Percentiles rank a stretch among this genome's conserved stretches.
These are phyloP conservation scores for Schizothorax lantsangensis DNA, from an alignment of 2,797 vertebrate genomes.

Conservation along the genomic window DNA sequence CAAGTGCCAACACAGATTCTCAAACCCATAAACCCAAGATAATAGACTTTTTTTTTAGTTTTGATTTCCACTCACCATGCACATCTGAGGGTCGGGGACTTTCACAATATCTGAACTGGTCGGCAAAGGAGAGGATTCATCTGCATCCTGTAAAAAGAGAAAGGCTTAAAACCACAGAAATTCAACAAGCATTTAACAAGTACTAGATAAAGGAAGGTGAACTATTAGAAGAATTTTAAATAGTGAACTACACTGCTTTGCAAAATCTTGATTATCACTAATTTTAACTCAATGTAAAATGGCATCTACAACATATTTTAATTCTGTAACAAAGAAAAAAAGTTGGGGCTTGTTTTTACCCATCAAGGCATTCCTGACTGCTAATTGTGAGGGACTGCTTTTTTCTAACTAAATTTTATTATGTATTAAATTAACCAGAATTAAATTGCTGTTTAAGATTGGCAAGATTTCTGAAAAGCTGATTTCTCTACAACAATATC, in stretches of 20 bases:
- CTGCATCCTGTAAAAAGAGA: constrained; percentile 85
- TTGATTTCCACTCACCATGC: constrained; percentile 83
- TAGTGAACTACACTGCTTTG: neutral
- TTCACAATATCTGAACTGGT: constrained; percentile 95
- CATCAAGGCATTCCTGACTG: neutral
- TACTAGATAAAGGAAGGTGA: neutral
- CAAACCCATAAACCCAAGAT: neutral
- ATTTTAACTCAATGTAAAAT: neutral
- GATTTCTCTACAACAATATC: neutral
- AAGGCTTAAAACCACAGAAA: neutral
- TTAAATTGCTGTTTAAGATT: neutral
- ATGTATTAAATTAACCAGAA: too few relatives aligned
- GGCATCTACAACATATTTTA: neutral
- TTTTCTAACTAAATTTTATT: neutral
- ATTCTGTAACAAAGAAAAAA: neutral
- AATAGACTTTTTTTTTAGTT: neutral
- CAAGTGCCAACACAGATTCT: neutral
- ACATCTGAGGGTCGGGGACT: constrained; percentile 98
- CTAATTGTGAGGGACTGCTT: neutral
- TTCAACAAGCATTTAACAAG: neutral
- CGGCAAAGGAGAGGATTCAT: constrained; percentile 86
- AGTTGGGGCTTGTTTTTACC: neutral
- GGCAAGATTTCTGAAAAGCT: neutral
- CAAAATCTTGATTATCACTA: neutral
- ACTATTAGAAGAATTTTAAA: neutral